Percentiles rank a stretch among this genome's conserved stretches.
Evolutionary conservation across 2,888 invertebrate genomes (phyloP).

Genomic region (Drosophila multiciliata): DNA sequence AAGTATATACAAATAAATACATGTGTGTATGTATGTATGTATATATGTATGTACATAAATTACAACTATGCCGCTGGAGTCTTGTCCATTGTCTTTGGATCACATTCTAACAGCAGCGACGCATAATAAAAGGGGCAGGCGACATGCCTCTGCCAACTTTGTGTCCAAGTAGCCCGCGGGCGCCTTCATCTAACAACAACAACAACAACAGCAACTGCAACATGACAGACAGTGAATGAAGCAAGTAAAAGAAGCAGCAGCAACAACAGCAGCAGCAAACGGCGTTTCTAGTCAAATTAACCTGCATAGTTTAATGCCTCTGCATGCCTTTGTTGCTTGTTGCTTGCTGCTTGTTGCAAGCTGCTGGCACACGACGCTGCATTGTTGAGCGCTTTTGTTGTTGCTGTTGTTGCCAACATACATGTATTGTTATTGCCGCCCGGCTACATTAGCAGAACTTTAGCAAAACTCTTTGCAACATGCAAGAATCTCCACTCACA

Average conservation of each 20-base stretch:
- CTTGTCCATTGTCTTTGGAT: conserved; percentile 60
- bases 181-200: conserved; percentile 50
- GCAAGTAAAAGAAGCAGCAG: conserved; percentile 3
- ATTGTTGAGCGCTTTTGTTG: conserved; percentile 37
- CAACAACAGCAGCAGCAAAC: conserved; percentile 37
- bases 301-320: conserved; percentile 74
- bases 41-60: conserved; percentile 20
- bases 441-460: conserved; percentile 42
- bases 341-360: conserved; percentile 29
- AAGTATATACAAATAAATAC: not conserved
- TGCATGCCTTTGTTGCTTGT: conserved; percentile 49
- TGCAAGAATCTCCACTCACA: conserved; percentile 40
- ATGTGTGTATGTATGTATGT: not conserved
- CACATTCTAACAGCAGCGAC: conserved; percentile 50
- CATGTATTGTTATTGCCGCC: conserved; percentile 41
- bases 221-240: conserved; percentile 23
- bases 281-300: conserved; percentile 73
- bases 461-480: conserved; percentile 39
- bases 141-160: conserved; percentile 55
- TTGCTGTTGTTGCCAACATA: conserved; percentile 19
- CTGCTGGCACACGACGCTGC: conserved; percentile 23
- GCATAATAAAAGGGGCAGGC: conserved; percentile 33
- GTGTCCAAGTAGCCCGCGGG: conserved; percentile 57
- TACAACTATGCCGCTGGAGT: conserved; percentile 42
- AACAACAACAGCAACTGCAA: conserved; percentile 12